Evolutionary conservation across 2,113 vertebrate genomes (phyloP), one percentile per base, ranked within the genome.

Genomic region (Alosa alosa): DNA sequence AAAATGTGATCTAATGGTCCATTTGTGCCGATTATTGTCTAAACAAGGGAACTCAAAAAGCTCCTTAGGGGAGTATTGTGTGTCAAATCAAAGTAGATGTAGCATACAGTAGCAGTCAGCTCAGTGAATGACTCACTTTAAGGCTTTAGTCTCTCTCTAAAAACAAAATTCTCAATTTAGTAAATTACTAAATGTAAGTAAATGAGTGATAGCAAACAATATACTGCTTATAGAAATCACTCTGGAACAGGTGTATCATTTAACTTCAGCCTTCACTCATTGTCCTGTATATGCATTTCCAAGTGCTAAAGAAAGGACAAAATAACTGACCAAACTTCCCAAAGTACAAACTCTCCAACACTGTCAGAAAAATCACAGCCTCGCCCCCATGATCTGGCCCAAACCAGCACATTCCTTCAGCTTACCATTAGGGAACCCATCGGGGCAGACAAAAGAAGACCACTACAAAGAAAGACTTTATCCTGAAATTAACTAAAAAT

Each of bases 401-500:
- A 13, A 78, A 5, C 10, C 72, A 39, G 72, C 72, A 78, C 72
- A 36, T 78, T 78, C 25, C 72, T 39, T 78, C 72, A 78, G 31
- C 72, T 78, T 78, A 78, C 72, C 72, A 78, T 78, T 39, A 41
- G 36, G 11, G 31, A 78, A 36, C 72, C 25, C 72, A 78, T 78
- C 25, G 8, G 11, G 72, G 39, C 31, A 39, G 72, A 78, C 72
- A 78, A 78, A 78, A 78, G 72, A 78, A 78, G 72, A 78, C 25
- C 72, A 17, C 25, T 78, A 78, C 64, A 68, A 68, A 78, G 36
- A 78, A 78, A 78, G 31, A 78, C 72, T 78, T 78, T 39, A 31
- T 78, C 72, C 72, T n/a, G n/a, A n/a, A n/a, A n/a, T n/a, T n/a
- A 17, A 78, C 25, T 36, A 39, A 36, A 36, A n/a, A n/a, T n/a